Percentiles rank a stretch among this genome's conserved stretches.
Conservation (phyloP, 2,888 invertebrate species). For the Disparrhopalites patrizii region DNA sequence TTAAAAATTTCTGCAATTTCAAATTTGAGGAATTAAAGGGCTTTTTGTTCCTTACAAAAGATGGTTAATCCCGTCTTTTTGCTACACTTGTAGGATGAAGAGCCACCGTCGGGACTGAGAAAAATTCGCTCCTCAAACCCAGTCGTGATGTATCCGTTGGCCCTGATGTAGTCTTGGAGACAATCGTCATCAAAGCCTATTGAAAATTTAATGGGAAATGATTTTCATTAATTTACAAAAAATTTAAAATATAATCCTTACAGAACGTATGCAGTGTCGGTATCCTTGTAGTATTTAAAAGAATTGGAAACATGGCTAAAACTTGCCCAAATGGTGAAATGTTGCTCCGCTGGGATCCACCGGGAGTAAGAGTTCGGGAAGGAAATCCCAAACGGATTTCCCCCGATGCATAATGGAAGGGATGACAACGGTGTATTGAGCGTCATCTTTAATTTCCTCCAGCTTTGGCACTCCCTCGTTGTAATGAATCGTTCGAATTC, state of each 20-base stretch:
- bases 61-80: slow-evolving; percentile 36
- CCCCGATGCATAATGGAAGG: slow-evolving; percentile 37
- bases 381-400: slow-evolving; percentile 32
- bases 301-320: too few species aligned
- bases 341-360: too few species aligned
- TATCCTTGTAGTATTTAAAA: too few species aligned
- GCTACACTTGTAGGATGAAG: not conserved
- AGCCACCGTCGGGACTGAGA: slow-evolving; percentile 14
- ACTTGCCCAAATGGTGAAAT: too few species aligned
- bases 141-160: slow-evolving; percentile 16
- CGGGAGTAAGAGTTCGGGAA: not conserved
- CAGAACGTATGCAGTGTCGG: too few species aligned
- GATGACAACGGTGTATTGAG: slow-evolving; percentile 36
- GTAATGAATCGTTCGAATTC: slow-evolving; percentile 29
- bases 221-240: too few species aligned
- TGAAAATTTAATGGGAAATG: not conserved
- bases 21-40: not conserved
- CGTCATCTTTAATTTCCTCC: slow-evolving; percentile 21
- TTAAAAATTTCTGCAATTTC: too few species aligned
- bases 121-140: slow-evolving; percentile 45
- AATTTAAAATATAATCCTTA: too few species aligned
- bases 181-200: slow-evolving; percentile 37
- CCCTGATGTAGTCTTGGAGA: slow-evolving; percentile 31
- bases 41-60: slow-evolving; percentile 35
- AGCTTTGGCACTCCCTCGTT: slow-evolving; percentile 27